Percentiles rank a stretch among this genome's conserved stretches.
phyloP scores from a whole-genome alignment of 2,797 vertebrate genomes.

The Sebastolobus altivelis region DNA sequence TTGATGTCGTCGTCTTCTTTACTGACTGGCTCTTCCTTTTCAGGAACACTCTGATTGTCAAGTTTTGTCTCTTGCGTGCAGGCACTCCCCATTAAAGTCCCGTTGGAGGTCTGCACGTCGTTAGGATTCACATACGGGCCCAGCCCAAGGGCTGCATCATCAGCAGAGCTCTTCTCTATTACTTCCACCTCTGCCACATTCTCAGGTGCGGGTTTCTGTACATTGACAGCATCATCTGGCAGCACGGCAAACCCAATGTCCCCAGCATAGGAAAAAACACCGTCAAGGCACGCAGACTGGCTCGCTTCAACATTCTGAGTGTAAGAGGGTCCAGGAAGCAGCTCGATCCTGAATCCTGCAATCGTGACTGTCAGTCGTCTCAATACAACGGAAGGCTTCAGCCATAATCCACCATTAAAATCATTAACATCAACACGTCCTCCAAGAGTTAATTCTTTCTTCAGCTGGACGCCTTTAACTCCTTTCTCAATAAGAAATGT shows the following conservation, averaged over 20 bases:
- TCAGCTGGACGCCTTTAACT: constrained; percentile 67
- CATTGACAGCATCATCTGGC: constrained; percentile 56
- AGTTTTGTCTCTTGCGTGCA: constrained; percentile 62
- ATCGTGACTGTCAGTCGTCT: constrained; percentile 86
- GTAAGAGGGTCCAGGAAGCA: constrained; percentile 86
- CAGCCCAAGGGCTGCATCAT: constrained; percentile 72
- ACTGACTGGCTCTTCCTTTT: constrained; percentile 44
- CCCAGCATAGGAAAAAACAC: constrained; percentile 56
- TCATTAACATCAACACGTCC: constrained; percentile 77
- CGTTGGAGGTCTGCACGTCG: constrained; percentile 86
- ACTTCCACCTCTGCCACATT: constrained; percentile 48
- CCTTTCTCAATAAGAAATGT: constrained; percentile 77
- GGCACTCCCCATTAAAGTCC: constrained; percentile 46
- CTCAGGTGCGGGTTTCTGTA: constrained; percentile 58
- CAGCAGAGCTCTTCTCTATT: constrained; percentile 50
- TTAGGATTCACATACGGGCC: constrained; percentile 88
- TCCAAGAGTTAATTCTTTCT: constrained; percentile 75
- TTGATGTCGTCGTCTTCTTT: constrained; percentile 39
- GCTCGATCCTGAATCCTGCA: constrained; percentile 87
- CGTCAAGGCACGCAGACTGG: constrained; percentile 65
- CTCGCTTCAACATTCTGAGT: constrained; percentile 49
- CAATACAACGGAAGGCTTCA: constrained; percentile 84
- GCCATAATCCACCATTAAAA: constrained; percentile 73
- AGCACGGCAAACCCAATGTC: constrained; percentile 62
- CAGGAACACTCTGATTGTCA: constrained; percentile 63